These are phyloP conservation scores for Pyrocoelia pectoralis DNA, from an alignment of 2,888 invertebrate species.

Conservation along the genomic window DNA sequence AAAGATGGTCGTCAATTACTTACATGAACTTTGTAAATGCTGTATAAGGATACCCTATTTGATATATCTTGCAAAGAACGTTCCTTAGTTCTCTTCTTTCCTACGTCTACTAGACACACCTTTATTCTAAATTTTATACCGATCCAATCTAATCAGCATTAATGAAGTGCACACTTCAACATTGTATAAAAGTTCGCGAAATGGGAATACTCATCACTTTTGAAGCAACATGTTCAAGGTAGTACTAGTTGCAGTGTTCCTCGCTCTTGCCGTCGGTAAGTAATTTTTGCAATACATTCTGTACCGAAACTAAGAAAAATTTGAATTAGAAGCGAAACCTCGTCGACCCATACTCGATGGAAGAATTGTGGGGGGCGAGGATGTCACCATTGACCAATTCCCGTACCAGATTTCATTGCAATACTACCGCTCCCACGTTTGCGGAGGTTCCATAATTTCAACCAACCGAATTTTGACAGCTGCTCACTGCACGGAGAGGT, in stretches of 20 bases:
- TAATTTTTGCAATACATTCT: not conserved
- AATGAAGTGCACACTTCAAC: no score
- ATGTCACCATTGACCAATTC: constrained; percentile 41
- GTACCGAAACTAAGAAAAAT: no score
- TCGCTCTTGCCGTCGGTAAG: not conserved
- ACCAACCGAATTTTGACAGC: not conserved
- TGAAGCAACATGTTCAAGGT: not conserved
- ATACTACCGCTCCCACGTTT: constrained; percentile 24
- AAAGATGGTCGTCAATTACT: no score
- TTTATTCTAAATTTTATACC: no score
- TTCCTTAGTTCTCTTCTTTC: no score
- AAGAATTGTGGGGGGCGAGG: constrained; percentile 47
- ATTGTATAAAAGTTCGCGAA: no score
- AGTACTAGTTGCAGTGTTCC: not conserved
- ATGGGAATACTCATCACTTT: no score
- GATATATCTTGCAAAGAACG: no score
- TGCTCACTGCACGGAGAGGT: not conserved
- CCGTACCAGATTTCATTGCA: constrained; percentile 46
- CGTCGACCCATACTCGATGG: constrained; percentile 7
- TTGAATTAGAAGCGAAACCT: not conserved
- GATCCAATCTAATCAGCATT: no score
- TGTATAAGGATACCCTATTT: no score
- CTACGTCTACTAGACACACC: no score
- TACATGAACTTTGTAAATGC: no score
- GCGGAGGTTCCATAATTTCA: constrained; percentile 37